phyloP scores from a whole-genome alignment of 2,113 vertebrate genomes.

The Naja naja region DNA sequence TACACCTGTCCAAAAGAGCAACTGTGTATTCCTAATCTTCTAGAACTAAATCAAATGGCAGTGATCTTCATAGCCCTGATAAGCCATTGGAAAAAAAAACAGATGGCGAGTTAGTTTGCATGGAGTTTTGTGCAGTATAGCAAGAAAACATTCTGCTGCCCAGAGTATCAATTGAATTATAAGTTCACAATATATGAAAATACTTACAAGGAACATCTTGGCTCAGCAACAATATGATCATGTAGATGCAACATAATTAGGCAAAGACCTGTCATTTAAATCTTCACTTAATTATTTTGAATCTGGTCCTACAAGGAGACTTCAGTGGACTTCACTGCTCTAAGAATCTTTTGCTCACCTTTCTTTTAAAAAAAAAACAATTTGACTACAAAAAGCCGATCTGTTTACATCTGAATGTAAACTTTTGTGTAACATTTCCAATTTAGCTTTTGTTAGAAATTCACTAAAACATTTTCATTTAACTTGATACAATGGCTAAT shows the following conservation, averaged over 20 bases:
- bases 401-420: background rate
- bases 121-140: background rate
- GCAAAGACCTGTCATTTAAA: background rate
- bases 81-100: background rate
- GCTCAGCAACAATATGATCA: background rate
- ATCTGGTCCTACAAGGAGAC: background rate
- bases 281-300: background rate
- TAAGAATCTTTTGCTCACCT: background rate
- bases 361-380: background rate
- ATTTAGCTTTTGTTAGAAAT: background rate
- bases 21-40: background rate
- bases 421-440: background rate
- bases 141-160: background rate
- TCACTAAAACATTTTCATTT: background rate
- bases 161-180: too few species aligned
- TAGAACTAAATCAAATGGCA: background rate
- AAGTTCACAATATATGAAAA: background rate
- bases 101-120: background rate
- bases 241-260: background rate
- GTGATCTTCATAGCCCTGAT: background rate
- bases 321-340: background rate
- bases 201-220: background rate
- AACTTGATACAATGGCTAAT: background rate
- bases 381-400: background rate
- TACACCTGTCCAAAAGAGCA: background rate